These are phyloP conservation scores for Thaumatotibia leucotreta DNA, from an alignment of 1,140 invertebrate species.

Conservation along the genomic window DNA sequence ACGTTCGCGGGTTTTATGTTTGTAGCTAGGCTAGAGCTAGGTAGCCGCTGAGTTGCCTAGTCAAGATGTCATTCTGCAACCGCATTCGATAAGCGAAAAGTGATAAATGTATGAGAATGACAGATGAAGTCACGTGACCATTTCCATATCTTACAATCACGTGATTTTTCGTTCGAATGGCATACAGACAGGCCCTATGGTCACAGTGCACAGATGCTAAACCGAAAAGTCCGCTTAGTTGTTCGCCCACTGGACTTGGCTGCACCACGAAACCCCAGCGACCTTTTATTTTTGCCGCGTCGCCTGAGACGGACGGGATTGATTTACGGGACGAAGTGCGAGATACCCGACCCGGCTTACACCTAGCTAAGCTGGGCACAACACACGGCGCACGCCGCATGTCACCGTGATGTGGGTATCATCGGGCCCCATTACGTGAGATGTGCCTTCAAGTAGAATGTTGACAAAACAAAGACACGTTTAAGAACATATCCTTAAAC, in stretches of 20 bases:
- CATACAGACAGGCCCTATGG: too few species aligned
- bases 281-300: slow-evolving; percentile 60
- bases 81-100: too few species aligned
- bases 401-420: slow-evolving; percentile 42
- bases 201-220: too few species aligned
- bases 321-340: slow-evolving; percentile 63
- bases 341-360: slow-evolving; percentile 46
- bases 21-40: too few species aligned
- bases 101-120: too few species aligned
- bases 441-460: neutral
- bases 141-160: too few species aligned
- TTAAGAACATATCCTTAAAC: too few species aligned
- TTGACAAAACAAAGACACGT: neutral
- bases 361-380: slow-evolving; percentile 57
- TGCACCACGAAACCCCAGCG: slow-evolving; percentile 13
- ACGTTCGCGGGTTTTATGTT: too few species aligned
- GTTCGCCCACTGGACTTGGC: neutral
- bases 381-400: slow-evolving; percentile 41
- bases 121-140: too few species aligned
- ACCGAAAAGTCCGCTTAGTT: neutral
- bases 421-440: slow-evolving; percentile 21
- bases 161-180: too few species aligned
- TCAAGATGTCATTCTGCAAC: too few species aligned
- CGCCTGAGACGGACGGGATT: slow-evolving; percentile 51
- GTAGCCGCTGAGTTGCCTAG: too few species aligned